Base-by-base conservation (phyloP, 2,113 vertebrate genomes). In the Oreochromis tanganicae region DNA sequence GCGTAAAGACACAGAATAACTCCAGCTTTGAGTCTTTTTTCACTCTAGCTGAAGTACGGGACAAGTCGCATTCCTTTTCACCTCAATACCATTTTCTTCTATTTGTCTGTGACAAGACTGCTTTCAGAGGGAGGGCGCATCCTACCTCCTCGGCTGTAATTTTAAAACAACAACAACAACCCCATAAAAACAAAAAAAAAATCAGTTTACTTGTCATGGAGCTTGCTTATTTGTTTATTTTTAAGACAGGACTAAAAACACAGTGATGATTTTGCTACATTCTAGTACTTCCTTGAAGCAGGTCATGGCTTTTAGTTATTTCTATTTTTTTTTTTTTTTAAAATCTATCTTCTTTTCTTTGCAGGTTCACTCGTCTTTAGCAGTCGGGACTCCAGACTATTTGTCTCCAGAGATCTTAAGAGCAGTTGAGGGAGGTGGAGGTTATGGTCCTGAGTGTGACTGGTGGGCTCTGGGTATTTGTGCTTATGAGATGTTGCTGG, bases 381-480 rank as follows among this genome's bases (percentile, higher is more conserved):
- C 97, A 0, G 98, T 98, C 8, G 98, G 98, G 5, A 98, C 97
- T 7, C 98, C 97, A 0, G 97, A 98, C 59, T 98, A 98, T 92
- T 92, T 98, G 89, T 97, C 98, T 73, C 98, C 98, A 0, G 97
- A 98, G 96, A 97, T 98, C 80, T 93, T 98, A 93, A 94, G 91
- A 78, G 97, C 97, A 0, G 95, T 98, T 10, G 97, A 97, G 12
- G 96, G 96, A 3, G 84, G 91, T 9, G 82, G 95, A 41, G 94
- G 95, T 7, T 98, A 98, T 2, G 97, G 98, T 6, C 92, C 94
- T 0, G 97, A 98, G 85, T 98, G 97, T 80, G 98, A 98, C 95
- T 98, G 98, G 98, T 98, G 98, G 98, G 97, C 97, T 0, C 91
- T 98, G 82, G 98, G 98, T 1, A 95, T 98, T 48, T 97, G 97